Evolutionary conservation across 2,888 invertebrate genomes (phyloP), one percentile per base, ranked within the genome.

Genomic region (Pardosa pseudoannulata): DNA sequence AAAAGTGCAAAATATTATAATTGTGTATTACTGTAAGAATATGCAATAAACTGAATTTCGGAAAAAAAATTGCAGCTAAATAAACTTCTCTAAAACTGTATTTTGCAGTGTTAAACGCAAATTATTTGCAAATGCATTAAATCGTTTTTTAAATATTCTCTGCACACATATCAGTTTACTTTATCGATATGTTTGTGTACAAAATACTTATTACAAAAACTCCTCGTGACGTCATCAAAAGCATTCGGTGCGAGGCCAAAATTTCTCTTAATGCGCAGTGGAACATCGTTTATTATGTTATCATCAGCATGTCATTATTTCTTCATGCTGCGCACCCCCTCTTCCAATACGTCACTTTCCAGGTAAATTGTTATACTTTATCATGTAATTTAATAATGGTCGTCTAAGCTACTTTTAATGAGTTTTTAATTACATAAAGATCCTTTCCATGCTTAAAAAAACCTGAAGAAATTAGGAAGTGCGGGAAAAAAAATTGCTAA

Each of bases 401-500:
- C 46, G 50, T 68, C 81, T 81, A 74, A 75, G 75, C 64, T 46
- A 56, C 68, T 81, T 81, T 81, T 81, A 81, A 81, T 81, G 81
- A 75, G 81, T 32, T 81, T 81, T 81, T 81, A 81, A 81, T 81
- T 81, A 81, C 81, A 50, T 46, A 50, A 73, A 19, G 79, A 79
- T 79, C 71, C 41, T 71, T 64, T 39, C 13, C 28, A 31, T 16
- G 32, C 68, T 50, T 67, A 32, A 80, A 80, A 75, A 75, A 70
- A 6, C 11, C 23, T 70, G 73, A 70, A 68, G 68, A 75, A 81
- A 73, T 72, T 65, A 50, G 32, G 31, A 27, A 64, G 41, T 36
- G 68, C 50, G 56, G 29, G 32, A 31, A 41, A 56, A 65, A 67
- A 50, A 19, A 67, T 19, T 19, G 32, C 32, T 67, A 31, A 70